Evolutionary conservation across 1,140 invertebrate genomes (phyloP), one percentile per base, ranked within the genome.

Genomic region (Tetramorium simillimum): DNA sequence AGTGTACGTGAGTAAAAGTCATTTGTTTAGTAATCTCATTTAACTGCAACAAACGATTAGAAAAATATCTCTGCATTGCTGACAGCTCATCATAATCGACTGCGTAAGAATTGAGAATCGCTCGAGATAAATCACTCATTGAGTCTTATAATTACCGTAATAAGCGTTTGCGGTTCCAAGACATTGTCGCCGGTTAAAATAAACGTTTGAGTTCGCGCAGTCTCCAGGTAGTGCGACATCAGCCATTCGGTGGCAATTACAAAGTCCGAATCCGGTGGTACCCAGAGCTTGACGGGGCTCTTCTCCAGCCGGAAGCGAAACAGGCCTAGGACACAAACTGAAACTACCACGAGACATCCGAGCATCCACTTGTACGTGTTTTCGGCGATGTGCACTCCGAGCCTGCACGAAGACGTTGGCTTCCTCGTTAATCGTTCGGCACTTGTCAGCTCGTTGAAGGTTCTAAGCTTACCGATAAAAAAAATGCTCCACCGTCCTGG

Each of bases 231-330:
- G 85, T 96, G 96, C n/a, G 96, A 94, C 90, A 97, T 96, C 58
- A 97, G 95, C 97, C 97, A 97, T 82, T 97, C 96, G 7, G 97
- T 97, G 85, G 97, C 97, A 86, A 92, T 92, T 53, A 96, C 95
- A 93, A 97, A 98, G 84, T 97, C 96, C 0, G 97, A 97, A 80
- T 97, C 94, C 56, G 95, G 95, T 9, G 96, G 96, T 9, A 98
- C 96, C 97, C 97, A 98, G 78, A 98, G 93, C 92, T 97, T 97
- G 84, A 97, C 94, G 1, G 97, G 97, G 93, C 97, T 96, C 89
- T 96, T 96, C 88, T 96, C 96, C 88, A 94, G 94, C 58, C 93
- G 91, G 86, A 95, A 95, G 33, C 90, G 88, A 43, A 88, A 89
- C 12, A 95, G 88, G 12, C 95, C 95, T 65, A 87, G 91, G 14